Evolutionary conservation across 2,113 vertebrate genomes (phyloP).

Genomic region (Cyprichromis sp.): DNA sequence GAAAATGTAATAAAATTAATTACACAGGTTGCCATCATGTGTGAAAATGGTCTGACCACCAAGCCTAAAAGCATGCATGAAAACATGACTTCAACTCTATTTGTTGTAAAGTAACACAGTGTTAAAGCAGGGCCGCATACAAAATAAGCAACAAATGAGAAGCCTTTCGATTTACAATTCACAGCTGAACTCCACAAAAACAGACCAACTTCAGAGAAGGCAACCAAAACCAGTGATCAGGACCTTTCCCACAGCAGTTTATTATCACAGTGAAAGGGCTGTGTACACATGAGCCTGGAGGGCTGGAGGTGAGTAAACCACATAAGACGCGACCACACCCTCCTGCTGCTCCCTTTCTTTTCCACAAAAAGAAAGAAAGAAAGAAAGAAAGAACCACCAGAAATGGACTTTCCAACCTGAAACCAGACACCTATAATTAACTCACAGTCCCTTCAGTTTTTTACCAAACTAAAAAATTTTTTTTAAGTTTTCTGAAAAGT

Average conservation of each 20-base stretch:
- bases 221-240: conserved; percentile 12
- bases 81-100: neutral
- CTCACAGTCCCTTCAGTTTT: conserved; percentile 6
- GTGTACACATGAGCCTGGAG: conserved; percentile 28
- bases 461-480: neutral
- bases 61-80: neutral
- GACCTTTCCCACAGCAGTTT: conserved; percentile 35
- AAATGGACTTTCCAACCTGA: conserved; percentile 68
- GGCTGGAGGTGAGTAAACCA: conserved; percentile 51
- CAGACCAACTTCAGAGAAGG: conserved; percentile 6
- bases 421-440: conserved; percentile 68
- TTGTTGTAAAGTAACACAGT: neutral
- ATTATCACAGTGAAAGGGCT: conserved; percentile 45
- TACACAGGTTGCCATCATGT: neutral
- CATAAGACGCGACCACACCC: conserved; percentile 66
- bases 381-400: neutral
- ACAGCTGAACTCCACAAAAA: neutral
- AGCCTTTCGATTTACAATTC: neutral
- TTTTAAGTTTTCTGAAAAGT: neutral
- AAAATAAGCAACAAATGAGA: neutral
- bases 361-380: conserved; percentile 36
- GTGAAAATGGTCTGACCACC: neutral
- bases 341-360: conserved; percentile 33
- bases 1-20: neutral
- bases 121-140: neutral